phyloP scores from a whole-genome alignment of 2,797 vertebrate genomes.

The Rhyacichthys aspro region DNA sequence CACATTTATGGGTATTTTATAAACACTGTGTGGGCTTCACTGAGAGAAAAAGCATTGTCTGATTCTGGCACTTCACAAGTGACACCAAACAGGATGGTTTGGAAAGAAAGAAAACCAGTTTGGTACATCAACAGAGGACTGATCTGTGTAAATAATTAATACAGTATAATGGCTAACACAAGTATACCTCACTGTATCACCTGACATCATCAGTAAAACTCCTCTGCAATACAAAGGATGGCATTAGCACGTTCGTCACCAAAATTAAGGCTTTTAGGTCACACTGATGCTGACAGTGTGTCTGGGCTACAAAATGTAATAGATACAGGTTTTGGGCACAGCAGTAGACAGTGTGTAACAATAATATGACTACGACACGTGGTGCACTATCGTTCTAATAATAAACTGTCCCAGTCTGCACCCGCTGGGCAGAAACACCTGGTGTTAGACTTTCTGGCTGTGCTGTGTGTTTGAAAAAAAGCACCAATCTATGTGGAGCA shows the following conservation, averaged over 20 bases:
- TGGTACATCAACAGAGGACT: conserved; percentile 60
- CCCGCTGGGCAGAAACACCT: conserved; percentile 62
- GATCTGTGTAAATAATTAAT: conserved; percentile 60
- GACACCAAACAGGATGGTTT: conserved; percentile 43
- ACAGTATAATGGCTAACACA: conserved; percentile 53
- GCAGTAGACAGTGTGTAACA: conserved; percentile 52
- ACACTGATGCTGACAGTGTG: conserved; percentile 59
- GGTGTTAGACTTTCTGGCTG: conserved; percentile 52
- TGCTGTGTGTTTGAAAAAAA: conserved; percentile 15
- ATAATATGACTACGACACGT: conserved; percentile 53
- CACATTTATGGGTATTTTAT: no score
- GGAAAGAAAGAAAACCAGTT: conserved; percentile 61
- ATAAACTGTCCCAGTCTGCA: conserved; percentile 61
- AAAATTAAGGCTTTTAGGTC: background rate
- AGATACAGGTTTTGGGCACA: conserved; percentile 58
- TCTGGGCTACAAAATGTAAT: conserved; percentile 44
- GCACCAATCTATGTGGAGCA: conserved; percentile 26
- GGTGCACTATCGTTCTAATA: conserved; percentile 66
- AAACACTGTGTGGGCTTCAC: no score
- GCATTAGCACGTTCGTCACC: no score
- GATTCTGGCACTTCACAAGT: conserved; percentile 52
- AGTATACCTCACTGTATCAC: conserved; percentile 46
- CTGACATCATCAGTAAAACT: conserved; percentile 24
- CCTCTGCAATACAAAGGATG: conserved; percentile 33
- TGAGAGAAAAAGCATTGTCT: conserved; percentile 29